Evolutionary conservation across 1,140 invertebrate genomes (phyloP), one percentile per base, ranked within the genome.

Genomic region (Sycophila sp.): DNA sequence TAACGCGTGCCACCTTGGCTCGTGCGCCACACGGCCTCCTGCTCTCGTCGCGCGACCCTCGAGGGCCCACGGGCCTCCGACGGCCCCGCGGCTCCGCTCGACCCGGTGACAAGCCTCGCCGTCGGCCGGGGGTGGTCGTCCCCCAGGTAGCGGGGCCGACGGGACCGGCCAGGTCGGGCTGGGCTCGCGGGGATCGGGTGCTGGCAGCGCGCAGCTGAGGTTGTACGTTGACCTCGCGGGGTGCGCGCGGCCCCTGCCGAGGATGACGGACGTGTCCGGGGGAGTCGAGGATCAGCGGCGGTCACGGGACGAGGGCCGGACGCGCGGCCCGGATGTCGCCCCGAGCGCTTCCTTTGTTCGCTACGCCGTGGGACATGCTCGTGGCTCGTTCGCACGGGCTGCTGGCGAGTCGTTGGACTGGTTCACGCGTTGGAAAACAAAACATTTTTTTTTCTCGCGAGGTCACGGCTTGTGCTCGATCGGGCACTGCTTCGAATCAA

Each of bases 1-100:
- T 85, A 86, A 84, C 79, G 77, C 79, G n/a, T 82, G 76, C 81
- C 83, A 85, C 82, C 82, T 85, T 81, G 82, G 80, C 76, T 81
- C 42, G 17, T n/a, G 40, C 42, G 1, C 42, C 58, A 62, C 51
- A 28, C 28, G 24, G 15, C n/a, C n/a, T n/a, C n/a, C n/a, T n/a
- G n/a, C n/a, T n/a, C n/a, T n/a, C n/a, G n/a, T 53, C 51, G 51
- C 51, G 22, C 51, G 51, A 15, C 24, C n/a, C 11, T 36, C 38
- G n/a, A n/a, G n/a, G n/a, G n/a, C n/a, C n/a, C n/a, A n/a, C n/a
- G n/a, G n/a, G n/a, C n/a, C n/a, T n/a, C n/a, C n/a, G n/a, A n/a
- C n/a, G n/a, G n/a, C n/a, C n/a, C n/a, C n/a, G n/a, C n/a, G n/a
- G n/a, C n/a, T n/a, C n/a, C n/a, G n/a, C n/a, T n/a, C n/a, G n/a